phyloP scores from a whole-genome alignment of 2,888 invertebrate genomes.

The Cephus rjabovi region DNA sequence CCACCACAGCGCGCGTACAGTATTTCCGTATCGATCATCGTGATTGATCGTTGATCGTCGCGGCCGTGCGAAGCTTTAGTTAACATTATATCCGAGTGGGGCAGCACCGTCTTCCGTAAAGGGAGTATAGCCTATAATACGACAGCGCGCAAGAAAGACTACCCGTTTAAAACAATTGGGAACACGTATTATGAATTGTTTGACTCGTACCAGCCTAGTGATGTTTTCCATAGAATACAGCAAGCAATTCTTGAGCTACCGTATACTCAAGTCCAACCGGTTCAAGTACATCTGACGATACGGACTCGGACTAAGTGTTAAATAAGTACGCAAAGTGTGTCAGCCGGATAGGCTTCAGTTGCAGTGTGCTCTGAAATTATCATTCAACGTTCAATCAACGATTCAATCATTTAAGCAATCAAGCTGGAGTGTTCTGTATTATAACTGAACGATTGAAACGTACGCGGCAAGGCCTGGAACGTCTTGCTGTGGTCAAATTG shows the following conservation, averaged over 20 bases:
- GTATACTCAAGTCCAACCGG: constrained; percentile 65
- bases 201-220: constrained; percentile 51
- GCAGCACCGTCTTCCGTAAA: not conserved
- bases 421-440: not conserved
- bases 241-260: constrained; percentile 66
- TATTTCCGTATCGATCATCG: not conserved
- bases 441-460: not conserved
- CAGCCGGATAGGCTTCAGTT: constrained; percentile 32
- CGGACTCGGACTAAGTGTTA: constrained; percentile 63
- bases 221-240: constrained; percentile 66
- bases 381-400: not conserved
- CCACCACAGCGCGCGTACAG: not conserved
- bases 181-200: constrained; percentile 33
- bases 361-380: constrained; percentile 36
- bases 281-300: constrained; percentile 67
- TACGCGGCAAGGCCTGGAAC: constrained; percentile 61
- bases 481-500: constrained; percentile 47
- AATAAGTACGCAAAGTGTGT: constrained; percentile 27
- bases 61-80: not conserved
- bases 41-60: not conserved
- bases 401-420: not conserved
- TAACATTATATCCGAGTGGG: not conserved
- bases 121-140: not conserved
- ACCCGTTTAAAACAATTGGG: not conserved
- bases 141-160: not conserved